Evolutionary conservation across 2,113 vertebrate species (phyloP).

Genomic region (Pygathrix nemaeus): DNA sequence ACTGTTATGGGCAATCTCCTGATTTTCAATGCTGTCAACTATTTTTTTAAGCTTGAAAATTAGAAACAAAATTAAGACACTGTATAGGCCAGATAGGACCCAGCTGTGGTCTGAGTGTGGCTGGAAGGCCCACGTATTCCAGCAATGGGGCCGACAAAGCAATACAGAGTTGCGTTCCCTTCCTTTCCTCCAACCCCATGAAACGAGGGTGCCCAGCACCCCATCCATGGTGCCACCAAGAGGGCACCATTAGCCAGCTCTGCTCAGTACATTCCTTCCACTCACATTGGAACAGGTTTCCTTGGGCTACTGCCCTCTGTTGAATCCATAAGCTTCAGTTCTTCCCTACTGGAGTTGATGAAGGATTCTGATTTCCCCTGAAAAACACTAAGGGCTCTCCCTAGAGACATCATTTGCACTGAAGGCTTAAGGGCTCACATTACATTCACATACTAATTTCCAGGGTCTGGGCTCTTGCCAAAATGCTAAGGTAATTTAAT

Average conservation of each 20-base stretch:
- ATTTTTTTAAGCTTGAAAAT: background rate
- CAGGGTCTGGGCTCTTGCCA: background rate
- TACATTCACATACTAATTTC: background rate
- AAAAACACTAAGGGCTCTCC: background rate
- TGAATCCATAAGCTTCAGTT: background rate
- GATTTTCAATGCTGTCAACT: background rate
- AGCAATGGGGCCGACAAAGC: background rate
- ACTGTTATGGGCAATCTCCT: background rate
- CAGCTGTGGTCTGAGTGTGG: background rate
- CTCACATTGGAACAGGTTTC: background rate
- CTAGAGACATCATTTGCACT: accelerated
- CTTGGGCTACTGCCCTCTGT: background rate
- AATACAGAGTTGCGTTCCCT: accelerated
- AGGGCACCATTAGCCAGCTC: accelerated
- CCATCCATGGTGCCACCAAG: too few relatives aligned
- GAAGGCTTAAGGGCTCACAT: background rate
- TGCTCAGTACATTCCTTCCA: too few relatives aligned
- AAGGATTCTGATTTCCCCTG: background rate
- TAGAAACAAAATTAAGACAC: background rate
- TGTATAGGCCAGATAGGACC: background rate
- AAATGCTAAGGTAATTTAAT: background rate
- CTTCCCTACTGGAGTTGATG: background rate
- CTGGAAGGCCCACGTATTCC: background rate
- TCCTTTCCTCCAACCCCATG: background rate
- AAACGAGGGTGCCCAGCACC: background rate